phyloP scores from a whole-genome alignment of 2,113 vertebrate species.

The Aphyosemion australe region DNA sequence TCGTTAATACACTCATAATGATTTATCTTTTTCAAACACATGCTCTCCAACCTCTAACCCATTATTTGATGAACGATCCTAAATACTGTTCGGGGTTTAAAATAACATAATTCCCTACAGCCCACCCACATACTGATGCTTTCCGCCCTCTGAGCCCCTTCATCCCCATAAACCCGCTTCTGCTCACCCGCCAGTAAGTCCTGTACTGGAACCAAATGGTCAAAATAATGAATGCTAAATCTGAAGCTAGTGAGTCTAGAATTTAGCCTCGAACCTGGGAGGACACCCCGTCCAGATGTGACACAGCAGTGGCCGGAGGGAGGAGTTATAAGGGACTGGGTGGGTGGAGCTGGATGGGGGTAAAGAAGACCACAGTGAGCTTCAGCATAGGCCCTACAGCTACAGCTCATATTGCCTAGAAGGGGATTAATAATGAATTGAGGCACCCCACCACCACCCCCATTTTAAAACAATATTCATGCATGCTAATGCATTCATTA shows the following conservation, averaged over 20 bases:
- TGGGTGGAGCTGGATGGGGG: conserved; percentile 36
- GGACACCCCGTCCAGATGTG: conserved; percentile 60
- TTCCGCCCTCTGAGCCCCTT: conserved; percentile 28
- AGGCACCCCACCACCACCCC: conserved; percentile 66
- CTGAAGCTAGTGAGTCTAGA: conserved; percentile 14
- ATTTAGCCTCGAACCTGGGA: conserved; percentile 16
- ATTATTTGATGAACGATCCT: conserved; percentile 53
- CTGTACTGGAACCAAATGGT: conserved; percentile 54
- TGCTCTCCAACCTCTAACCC: conserved; percentile 50
- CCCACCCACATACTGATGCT: conserved; percentile 47
- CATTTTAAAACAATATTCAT: conserved; percentile 78
- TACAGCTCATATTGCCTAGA: conserved; percentile 67
- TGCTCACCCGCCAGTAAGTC: conserved; percentile 25
- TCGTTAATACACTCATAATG: conserved; percentile 29
- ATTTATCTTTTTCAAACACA: conserved; percentile 66
- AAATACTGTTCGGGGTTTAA: conserved; percentile 57
- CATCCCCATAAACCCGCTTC: conserved; percentile 5
- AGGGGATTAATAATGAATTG: conserved; percentile 85
- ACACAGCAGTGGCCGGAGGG: conserved; percentile 37
- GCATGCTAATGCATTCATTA: conserved; percentile 84
- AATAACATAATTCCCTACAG: conserved; percentile 63
- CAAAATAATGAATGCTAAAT: conserved; percentile 53
- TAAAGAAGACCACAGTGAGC: conserved; percentile 39
- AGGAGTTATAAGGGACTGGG: conserved; percentile 36
- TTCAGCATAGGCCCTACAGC: conserved; percentile 58